phyloP scores from a whole-genome alignment of 1,140 invertebrate genomes.

The Drosophila tristis region DNA sequence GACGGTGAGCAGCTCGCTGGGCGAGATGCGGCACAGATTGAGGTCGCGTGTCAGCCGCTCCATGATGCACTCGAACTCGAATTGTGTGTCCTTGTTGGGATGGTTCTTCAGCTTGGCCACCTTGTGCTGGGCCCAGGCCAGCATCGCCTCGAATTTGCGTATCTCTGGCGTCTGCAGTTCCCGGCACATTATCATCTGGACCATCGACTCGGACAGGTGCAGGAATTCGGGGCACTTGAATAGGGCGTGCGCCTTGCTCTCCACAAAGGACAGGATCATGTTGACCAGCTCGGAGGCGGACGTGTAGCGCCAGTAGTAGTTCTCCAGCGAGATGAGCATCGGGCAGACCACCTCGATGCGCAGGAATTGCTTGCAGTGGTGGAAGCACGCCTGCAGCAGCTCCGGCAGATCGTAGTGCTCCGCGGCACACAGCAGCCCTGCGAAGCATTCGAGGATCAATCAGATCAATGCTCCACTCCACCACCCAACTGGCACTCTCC shows the following conservation, averaged over 20 bases:
- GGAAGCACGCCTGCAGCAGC: slow-evolving; percentile 96
- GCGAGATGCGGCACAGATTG: slow-evolving; percentile 95
- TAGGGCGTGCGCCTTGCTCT: slow-evolving; percentile 92
- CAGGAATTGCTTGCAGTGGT: slow-evolving; percentile 96
- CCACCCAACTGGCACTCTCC: neutral
- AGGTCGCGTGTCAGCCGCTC: slow-evolving; percentile 94
- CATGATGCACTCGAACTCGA: slow-evolving; percentile 96
- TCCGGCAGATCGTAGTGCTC: slow-evolving; percentile 97
- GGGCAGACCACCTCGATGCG: slow-evolving; percentile 95
- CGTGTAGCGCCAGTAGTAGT: slow-evolving; percentile 97
- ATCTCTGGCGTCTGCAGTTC: slow-evolving; percentile 94
- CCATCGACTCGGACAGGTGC: slow-evolving; percentile 96
- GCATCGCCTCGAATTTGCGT: slow-evolving; percentile 97
- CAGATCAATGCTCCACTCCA: neutral
- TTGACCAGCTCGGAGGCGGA: slow-evolving; percentile 96
- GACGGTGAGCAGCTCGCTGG: slow-evolving; percentile 96
- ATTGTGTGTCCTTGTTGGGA: slow-evolving; percentile 91
- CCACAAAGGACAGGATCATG: slow-evolving; percentile 96
- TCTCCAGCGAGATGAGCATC: slow-evolving; percentile 96
- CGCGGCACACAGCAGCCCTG: slow-evolving; percentile 94
- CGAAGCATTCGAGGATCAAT: neutral
- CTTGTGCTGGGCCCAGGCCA: slow-evolving; percentile 94
- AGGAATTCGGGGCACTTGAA: slow-evolving; percentile 94
- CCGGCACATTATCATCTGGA: slow-evolving; percentile 96
- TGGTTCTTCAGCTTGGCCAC: slow-evolving; percentile 89